A percentile compares a stretch with the other conserved stretches of the same genome.
Evolutionary conservation across 53 echinoderm and acorn worm genomes (phyloP).

Genomic region (Glandiceps talaboti): DNA sequence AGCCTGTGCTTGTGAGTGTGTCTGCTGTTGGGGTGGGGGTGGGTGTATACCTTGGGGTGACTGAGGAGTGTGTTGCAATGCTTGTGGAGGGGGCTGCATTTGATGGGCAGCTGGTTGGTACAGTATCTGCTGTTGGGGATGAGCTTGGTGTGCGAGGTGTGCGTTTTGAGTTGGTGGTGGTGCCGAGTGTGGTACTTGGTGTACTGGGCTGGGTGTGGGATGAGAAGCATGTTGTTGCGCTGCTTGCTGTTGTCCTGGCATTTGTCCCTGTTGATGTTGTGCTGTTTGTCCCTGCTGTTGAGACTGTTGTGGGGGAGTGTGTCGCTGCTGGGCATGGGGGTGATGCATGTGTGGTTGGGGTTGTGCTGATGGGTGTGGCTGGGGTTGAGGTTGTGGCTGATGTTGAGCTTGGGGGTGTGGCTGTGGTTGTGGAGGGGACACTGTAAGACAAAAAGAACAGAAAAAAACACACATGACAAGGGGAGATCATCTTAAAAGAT

Average conservation of each 20-base stretch:
- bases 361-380: constrained; percentile 16
- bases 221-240: background rate
- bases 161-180: constrained; percentile 15
- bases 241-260: background rate
- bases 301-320: constrained; percentile 18
- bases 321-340: constrained; percentile 18
- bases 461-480: too few relatives aligned
- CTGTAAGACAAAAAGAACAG: background rate
- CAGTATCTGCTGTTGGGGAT: constrained; percentile 28
- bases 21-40: background rate
- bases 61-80: background rate
- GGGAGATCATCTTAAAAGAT: too few relatives aligned
- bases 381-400: constrained; percentile 14
- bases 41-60: background rate
- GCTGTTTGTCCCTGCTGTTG: constrained; percentile 6
- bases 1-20: constrained; percentile 22
- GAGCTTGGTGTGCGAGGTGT: constrained; percentile 33
- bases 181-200: constrained; percentile 14
- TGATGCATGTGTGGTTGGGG: constrained; percentile 25
- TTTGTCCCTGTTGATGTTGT: background rate
- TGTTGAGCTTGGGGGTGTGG: constrained; percentile 17
- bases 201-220: constrained; percentile 15
- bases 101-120: constrained; percentile 31
- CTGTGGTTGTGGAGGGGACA: constrained; percentile 11
- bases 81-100: constrained; percentile 27